Evolutionary conservation across 1,140 invertebrate genomes (phyloP).

Genomic region (Conus ventricosus): DNA sequence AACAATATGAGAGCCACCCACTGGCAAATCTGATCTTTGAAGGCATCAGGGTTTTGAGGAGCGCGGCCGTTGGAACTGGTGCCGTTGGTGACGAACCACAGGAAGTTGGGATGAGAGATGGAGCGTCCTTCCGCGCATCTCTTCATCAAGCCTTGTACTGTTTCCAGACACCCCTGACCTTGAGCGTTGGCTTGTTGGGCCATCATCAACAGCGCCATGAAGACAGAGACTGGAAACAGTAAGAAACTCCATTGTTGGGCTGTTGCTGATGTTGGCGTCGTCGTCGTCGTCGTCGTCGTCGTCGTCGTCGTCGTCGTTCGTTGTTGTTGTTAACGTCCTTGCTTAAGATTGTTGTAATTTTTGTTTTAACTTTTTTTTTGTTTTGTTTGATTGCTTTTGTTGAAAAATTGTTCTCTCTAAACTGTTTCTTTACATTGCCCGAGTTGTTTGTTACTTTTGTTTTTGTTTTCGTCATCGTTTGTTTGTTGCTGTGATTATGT

Average conservation of each 20-base stretch:
- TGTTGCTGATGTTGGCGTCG: background rate
- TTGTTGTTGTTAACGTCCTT: too few species aligned
- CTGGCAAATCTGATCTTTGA: constrained; percentile 38
- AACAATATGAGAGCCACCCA: background rate
- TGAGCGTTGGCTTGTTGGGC: background rate
- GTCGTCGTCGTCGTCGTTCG: too few species aligned
- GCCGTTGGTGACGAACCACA: constrained; percentile 46
- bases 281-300: too few species aligned
- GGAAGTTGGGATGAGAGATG: constrained; percentile 16
- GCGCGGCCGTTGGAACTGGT: constrained; percentile 30
- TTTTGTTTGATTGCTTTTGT: too few species aligned
- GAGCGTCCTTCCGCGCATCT: constrained; percentile 7
- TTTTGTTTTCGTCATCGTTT: too few species aligned
- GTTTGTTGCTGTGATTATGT: too few species aligned
- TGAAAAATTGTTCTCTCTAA: too few species aligned
- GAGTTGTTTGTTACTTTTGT: too few species aligned
- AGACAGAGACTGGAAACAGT: background rate
- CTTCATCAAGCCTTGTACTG: background rate
- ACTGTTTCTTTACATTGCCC: too few species aligned
- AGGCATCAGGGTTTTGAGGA: constrained; percentile 22
- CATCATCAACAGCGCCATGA: background rate
- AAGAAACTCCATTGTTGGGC: background rate
- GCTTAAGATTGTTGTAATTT: too few species aligned
- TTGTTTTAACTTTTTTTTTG: too few species aligned
- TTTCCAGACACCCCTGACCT: background rate